A percentile compares a stretch with the other conserved stretches of the same genome.
These are phyloP conservation scores for Chascanopsetta lugubris DNA, from an alignment of 2,113 vertebrate species.

Conservation along the genomic window DNA sequence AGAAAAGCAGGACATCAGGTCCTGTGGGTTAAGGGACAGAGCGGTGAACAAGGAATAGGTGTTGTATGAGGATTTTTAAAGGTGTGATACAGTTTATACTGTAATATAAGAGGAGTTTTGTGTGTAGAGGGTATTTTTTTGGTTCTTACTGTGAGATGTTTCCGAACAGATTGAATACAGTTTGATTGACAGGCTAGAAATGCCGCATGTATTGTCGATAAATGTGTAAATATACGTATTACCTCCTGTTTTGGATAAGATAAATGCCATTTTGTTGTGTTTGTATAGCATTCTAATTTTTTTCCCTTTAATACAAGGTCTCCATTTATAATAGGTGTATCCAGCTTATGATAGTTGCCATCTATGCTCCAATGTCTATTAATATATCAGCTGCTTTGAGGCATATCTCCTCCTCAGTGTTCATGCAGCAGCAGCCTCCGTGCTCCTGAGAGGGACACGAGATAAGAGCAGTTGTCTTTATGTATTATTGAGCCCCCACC, in stretches of 20 bases:
- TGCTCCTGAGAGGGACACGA: slow-evolving; percentile 49
- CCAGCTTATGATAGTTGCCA: not conserved
- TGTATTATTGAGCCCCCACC: slow-evolving; percentile 69
- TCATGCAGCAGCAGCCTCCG: slow-evolving; percentile 34
- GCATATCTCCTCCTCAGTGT: slow-evolving; percentile 14
- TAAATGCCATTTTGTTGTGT: too few species aligned
- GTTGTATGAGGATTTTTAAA: not conserved
- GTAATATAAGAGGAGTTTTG: not conserved
- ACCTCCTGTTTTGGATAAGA: too few species aligned
- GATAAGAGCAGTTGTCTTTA: slow-evolving; percentile 63
- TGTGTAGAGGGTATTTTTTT: not conserved
- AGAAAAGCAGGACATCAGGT: slow-evolving; percentile 34
- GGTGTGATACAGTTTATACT: not conserved
- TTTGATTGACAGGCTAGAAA: too few species aligned
- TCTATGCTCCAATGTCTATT: slow-evolving; percentile 24
- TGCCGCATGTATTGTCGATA: too few species aligned
- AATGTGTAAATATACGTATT: too few species aligned
- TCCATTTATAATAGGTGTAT: slow-evolving; percentile 11
- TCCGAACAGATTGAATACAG: too few species aligned
- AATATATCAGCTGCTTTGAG: slow-evolving; percentile 39
- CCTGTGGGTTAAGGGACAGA: slow-evolving; percentile 4
- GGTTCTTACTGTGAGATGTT: not conserved
- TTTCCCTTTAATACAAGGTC: too few species aligned
- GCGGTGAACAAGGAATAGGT: not conserved
- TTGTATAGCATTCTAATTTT: too few species aligned